Evolutionary conservation across 2,113 vertebrate genomes (phyloP), one percentile per base, ranked within the genome.

Genomic region (Chaenogobius annularis): DNA sequence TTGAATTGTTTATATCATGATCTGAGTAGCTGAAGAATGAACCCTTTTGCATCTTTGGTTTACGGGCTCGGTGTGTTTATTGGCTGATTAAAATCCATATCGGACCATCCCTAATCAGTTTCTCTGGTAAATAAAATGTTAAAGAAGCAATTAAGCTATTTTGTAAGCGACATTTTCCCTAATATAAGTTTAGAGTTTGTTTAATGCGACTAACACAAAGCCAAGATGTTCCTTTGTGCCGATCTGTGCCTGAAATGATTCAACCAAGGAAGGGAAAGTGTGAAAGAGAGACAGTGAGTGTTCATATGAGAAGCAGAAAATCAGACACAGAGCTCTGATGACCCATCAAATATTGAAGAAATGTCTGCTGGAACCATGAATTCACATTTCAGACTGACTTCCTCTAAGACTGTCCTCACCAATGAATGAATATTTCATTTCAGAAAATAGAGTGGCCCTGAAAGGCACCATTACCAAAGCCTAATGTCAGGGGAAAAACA

Each of bases 261-360:
- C 71, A 82, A 80, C 40, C 59, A 75, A 66, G 43, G 23, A 56
- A 75, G 63, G 70, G 65, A 76, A 84, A 80, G 76, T 63, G 61
- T n/a, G 61, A 63, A 63, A 70, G 65, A 74, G 37, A 76, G 69
- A 77, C 73, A 86, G 71, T 48, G 67, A 77, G 81, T 81, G 85
- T 81, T 78, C 82, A 81, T 67, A 80, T 67, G 67, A 83, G 77
- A 20, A 73, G 72, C 14, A 20, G 73, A 74, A 78, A 77, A 83
- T 89, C 85, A 88, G 80, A 86, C 83, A 85, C 85, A 72, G 75
- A 79, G 86, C 79, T 79, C 78, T 88, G 88, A 90, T 89, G 86
- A 83, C 83, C 87, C 81, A 93, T 93, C 90, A 91, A 90, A 92
- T 90, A 90, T 91, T 91, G 87, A 93, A 92, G 88, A 89, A 91